Base-by-base conservation (phyloP, 2,888 invertebrate species). In the Microplitis manilae region DNA sequence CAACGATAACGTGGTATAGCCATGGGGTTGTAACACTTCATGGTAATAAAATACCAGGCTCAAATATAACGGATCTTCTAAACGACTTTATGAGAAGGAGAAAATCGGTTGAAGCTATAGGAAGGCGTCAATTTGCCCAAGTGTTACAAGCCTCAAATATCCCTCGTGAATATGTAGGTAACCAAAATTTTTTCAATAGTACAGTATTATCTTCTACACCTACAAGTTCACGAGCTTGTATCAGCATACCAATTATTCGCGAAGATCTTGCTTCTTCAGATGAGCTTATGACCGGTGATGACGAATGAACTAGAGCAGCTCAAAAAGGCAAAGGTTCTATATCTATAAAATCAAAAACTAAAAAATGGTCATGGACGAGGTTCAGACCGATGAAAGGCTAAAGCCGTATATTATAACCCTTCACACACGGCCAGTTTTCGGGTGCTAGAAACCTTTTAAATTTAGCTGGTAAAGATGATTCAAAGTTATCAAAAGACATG, bases 101-200 rank as follows among this genome's bases (percentile, higher is more conserved):
- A 20, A 20, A 20, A 20, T 20, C 20, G 1, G 20, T 20, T 2
- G n/a, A 39, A 38, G 40, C 68, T n/a, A 68, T 39, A 30, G 68
- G 68, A 1, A 15, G 68, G n/a, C 68, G 17, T 7, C 68, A 68
- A 6, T 40, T 68, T 2, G 20, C n/a, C 4, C 13, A n/a, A 17
- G 40, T 30, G n/a, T 20, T 68, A n/a, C 38, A 39, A 39, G 17
- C 30, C 13, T 40, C n/a, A 68, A 68, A 68, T 20, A 39, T 68
- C n/a, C 40, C 40, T 7, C 68, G 40, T 8, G 40, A n/a, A 20
- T 38, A 6, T 20, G 38, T n/a, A 5, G 68, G 50, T 9, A 50
- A 50, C 50, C 50, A 13, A 9, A 13, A 8, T 50, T 50, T 9
- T 50, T 50, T 9, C 4, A 50, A 50, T 13, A 50, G 13, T 0